Evolutionary conservation across 2,797 vertebrate genomes (phyloP).

Genomic region (Enteromius unitaeniatus): DNA sequence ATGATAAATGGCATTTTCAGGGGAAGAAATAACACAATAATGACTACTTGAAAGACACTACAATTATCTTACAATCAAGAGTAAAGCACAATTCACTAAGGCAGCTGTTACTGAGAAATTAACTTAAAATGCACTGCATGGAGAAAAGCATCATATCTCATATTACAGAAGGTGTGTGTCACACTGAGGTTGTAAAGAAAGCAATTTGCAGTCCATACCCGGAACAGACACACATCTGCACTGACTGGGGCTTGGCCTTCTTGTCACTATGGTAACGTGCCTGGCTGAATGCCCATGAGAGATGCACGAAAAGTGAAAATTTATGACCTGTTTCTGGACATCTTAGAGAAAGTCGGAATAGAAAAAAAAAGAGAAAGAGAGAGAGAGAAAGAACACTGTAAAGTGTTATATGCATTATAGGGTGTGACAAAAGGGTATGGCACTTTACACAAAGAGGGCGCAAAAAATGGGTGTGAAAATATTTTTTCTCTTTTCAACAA

Average conservation of each 20-base stretch:
- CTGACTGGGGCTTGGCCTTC: constrained; percentile 11
- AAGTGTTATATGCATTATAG: constrained; percentile 21
- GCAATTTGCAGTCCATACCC: constrained; percentile 4
- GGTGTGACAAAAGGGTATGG: constrained; percentile 6
- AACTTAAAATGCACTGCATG: neutral
- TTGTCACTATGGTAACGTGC: constrained; percentile 27
- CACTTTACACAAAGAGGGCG: neutral
- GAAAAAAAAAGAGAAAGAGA: too few relatives aligned
- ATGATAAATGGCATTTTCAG: constrained; percentile 4
- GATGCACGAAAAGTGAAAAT: constrained; percentile 13
- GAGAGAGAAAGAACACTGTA: neutral
- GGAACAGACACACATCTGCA: neutral
- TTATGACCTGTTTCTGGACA: neutral
- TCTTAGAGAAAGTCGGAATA: neutral
- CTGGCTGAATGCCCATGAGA: neutral
- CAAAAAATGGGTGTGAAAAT: neutral
- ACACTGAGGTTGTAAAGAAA: constrained; percentile 2
- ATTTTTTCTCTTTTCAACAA: neutral
- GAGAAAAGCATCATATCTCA: neutral
- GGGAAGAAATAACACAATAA: neutral
- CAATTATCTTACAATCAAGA: neutral
- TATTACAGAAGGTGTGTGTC: neutral
- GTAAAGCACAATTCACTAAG: neutral
- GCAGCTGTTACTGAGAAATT: neutral
- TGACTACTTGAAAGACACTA: neutral